Conservation (phyloP, 2,888 invertebrate genomes). For the Lamproptera curius region DNA sequence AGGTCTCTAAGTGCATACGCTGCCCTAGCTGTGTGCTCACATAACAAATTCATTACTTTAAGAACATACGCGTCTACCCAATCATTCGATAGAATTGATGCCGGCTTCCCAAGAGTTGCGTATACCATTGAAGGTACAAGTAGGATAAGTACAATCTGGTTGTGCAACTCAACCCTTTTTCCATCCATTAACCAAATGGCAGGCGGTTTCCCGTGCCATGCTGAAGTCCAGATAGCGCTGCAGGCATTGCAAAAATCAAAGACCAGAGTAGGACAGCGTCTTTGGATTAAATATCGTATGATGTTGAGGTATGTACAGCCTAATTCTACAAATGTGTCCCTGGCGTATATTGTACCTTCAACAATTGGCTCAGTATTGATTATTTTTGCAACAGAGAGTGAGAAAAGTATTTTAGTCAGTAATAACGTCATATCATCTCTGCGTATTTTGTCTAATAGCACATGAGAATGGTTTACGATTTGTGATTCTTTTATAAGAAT, state of each 20-base stretch:
- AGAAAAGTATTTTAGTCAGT: constrained; percentile 67
- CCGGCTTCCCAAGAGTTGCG: constrained; percentile 36
- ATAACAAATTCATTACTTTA: constrained; percentile 80
- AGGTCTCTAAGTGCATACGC: constrained; percentile 79
- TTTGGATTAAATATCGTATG: constrained; percentile 44
- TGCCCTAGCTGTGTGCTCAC: constrained; percentile 80
- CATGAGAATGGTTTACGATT: constrained; percentile 50
- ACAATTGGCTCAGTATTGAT: constrained; percentile 47
- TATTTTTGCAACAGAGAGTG: constrained; percentile 57
- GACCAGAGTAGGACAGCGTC: constrained; percentile 43
- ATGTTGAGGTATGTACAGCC: constrained; percentile 52
- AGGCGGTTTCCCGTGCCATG: constrained; percentile 40
- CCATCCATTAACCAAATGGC: constrained; percentile 33
- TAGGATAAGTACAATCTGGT: constrained; percentile 80
- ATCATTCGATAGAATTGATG: constrained; percentile 49
- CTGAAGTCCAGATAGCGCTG: constrained; percentile 46
- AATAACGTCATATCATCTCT: constrained; percentile 63
- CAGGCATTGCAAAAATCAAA: constrained; percentile 56
- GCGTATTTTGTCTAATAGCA: constrained; percentile 58
- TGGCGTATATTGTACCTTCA: constrained; percentile 46
- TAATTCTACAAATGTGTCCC: constrained; percentile 54
- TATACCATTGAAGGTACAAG: constrained; percentile 80
- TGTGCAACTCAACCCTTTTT: constrained; percentile 63
- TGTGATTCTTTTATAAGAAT: constrained; percentile 49
- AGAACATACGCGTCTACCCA: constrained; percentile 78